Conservation (phyloP, 2,888 invertebrate species). For the Rhorus exstirpatorius region DNA sequence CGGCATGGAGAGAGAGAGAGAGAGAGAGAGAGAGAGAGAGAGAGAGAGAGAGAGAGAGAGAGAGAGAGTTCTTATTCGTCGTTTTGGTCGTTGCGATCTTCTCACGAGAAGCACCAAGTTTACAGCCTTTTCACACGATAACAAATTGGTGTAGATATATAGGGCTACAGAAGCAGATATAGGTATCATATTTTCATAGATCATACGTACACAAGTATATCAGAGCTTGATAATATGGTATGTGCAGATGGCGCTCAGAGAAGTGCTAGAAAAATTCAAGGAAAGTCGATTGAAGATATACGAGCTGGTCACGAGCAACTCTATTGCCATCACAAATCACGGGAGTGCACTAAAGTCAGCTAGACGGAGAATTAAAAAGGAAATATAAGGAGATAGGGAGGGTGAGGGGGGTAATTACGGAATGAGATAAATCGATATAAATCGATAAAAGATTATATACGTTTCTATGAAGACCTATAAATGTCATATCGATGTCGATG, state of each 20-base stretch:
- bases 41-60: no score
- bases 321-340: slow-evolving; percentile 7
- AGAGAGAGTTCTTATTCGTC: slow-evolving; percentile 45
- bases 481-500: slow-evolving; percentile 14
- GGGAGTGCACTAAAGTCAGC: slow-evolving; percentile 15
- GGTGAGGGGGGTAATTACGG: neutral
- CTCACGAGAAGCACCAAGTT: slow-evolving; percentile 27
- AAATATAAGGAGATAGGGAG: neutral
- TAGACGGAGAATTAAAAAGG: neutral
- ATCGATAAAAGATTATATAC: neutral
- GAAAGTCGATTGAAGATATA: slow-evolving; percentile 56
- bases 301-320: slow-evolving; percentile 19
- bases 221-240: slow-evolving; percentile 28
- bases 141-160: slow-evolving; percentile 30
- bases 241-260: slow-evolving; percentile 23
- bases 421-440: neutral
- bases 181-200: slow-evolving; percentile 21
- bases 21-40: no score
- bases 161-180: neutral
- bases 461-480: neutral
- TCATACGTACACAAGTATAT: slow-evolving; percentile 7
- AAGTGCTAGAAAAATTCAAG: neutral
- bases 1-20: no score
- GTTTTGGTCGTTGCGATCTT: slow-evolving; percentile 49
- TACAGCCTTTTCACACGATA: slow-evolving; percentile 45